phyloP scores from a whole-genome alignment of 2,113 vertebrate genomes.

The Actenoides lindsayi region DNA sequence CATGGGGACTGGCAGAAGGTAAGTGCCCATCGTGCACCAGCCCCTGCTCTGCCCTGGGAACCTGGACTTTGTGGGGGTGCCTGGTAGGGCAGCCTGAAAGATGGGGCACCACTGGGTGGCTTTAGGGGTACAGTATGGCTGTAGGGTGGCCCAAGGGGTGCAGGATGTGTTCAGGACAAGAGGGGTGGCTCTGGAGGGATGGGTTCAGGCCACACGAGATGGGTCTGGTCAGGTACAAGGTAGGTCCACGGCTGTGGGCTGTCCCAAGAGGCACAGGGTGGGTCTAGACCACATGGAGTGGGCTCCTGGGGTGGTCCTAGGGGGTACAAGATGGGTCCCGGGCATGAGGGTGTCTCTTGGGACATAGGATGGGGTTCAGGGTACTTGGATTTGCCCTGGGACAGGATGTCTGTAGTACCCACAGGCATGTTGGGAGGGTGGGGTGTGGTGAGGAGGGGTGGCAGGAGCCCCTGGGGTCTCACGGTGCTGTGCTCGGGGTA shows the following conservation, averaged over 20 bases:
- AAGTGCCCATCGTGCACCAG: not conserved
- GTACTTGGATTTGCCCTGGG: not conserved
- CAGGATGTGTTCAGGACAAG: not conserved
- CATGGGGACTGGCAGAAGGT: slow-evolving; percentile 75
- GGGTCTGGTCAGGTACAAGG: too few relatives aligned
- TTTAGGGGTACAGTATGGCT: not conserved
- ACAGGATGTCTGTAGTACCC: not conserved
- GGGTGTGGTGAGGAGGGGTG: too few relatives aligned
- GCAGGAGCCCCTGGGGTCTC: not conserved
- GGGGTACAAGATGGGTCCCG: not conserved
- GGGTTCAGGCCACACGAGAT: not conserved
- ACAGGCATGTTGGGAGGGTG: rapidly evolving
- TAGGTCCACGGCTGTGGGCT: not conserved
- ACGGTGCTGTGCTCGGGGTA: rapidly evolving
- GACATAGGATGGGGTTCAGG: not conserved
- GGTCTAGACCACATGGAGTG: too few relatives aligned
- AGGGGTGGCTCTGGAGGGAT: too few relatives aligned
- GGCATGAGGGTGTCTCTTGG: not conserved
- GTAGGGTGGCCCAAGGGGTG: not conserved
- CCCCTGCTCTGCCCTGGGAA: not conserved
- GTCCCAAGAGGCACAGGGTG: not conserved
- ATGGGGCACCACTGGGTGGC: not conserved
- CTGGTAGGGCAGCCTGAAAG: not conserved
- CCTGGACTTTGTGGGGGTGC: not conserved
- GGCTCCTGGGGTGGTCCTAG: too few relatives aligned